These are phyloP conservation scores for Hypsibius dujardini DNA, from an alignment of 1,140 invertebrate species.

Conservation along the genomic window DNA sequence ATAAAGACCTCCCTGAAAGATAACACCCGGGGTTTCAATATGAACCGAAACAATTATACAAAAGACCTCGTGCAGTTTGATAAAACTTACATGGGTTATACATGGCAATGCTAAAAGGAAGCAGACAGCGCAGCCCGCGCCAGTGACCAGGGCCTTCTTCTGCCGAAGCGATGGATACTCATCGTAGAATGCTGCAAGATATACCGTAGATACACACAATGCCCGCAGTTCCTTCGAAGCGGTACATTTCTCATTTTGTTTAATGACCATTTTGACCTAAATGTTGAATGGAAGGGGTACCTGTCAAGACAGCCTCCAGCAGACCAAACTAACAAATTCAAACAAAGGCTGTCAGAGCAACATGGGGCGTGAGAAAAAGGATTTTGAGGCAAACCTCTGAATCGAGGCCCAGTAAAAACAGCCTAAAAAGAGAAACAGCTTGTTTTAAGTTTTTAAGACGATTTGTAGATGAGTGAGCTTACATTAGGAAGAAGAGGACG, in stretches of 20 bases:
- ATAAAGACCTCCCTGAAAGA: conserved; percentile 30
- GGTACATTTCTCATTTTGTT: too few relatives aligned
- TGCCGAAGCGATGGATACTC: conserved; percentile 50
- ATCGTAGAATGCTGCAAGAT: conserved; percentile 39
- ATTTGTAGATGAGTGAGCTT: not conserved
- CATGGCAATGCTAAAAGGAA: conserved; percentile 47
- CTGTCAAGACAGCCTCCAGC: conserved; percentile 52
- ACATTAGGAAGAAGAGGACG: conserved; percentile 33
- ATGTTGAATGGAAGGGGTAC: conserved; percentile 28
- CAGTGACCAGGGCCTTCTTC: conserved; percentile 51
- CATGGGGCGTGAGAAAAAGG: too few relatives aligned
- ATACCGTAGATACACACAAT: too few relatives aligned
- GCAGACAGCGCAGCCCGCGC: conserved; percentile 46
- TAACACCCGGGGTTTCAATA: too few relatives aligned
- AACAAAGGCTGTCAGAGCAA: too few relatives aligned
- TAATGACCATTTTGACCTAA: too few relatives aligned
- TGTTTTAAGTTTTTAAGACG: too few relatives aligned
- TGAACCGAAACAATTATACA: not conserved
- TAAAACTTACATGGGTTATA: conserved; percentile 24
- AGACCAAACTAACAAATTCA: conserved; percentile 29
- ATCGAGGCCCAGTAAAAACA: not conserved
- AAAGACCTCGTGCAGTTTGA: not conserved
- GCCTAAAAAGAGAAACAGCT: not conserved
- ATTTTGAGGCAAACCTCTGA: not conserved
- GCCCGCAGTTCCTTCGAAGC: too few relatives aligned